Base-by-base conservation (phyloP, 2,888 invertebrate species). In the Drosophila gaucha region DNA sequence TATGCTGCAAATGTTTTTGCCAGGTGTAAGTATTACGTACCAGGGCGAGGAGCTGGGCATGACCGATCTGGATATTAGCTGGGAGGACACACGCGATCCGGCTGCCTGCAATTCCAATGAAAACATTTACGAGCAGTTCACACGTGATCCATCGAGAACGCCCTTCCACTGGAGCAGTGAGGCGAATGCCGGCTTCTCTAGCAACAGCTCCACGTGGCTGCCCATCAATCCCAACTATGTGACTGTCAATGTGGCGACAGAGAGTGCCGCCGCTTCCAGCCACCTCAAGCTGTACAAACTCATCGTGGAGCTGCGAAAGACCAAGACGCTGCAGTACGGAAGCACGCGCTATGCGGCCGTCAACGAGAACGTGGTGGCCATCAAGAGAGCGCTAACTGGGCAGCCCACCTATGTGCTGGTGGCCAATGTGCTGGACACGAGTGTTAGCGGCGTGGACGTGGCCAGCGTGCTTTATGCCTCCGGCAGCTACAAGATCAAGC, bases 1-100 rank as follows among this genome's bases (percentile, higher is more conserved):
- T 86, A 96, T 97, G 94, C 82, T 96, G 47, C 91, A 93, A 65
- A 92, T 94, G 89, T 91, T 94, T 9, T 89, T 96, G 36, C 95
- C 94, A 0, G 95, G 95, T 6, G 93, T 94, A 1, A 92, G 94
- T 6, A 90, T 95, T 16, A 84, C 84, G 14, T 85, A 86, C 18
- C 85, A 96, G 92, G 91, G 91, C 6, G 91, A 91, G 54, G 91
- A 91, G 65, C 57, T 91, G 52, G 91, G 91, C 35, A 91, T 91
- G 91, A 63, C 89, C 0, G 91, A 91, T 49, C 92, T 92, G n/a
- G 83, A 90, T 30, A 92, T 95, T 3, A 92, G 93, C 35, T 95
- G 94, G 93, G 91, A 92, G 10, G 93, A 95, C 57, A 91, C 92
- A 2, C 82, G 91, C 8, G 94, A 94, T 89, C 93, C 94, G 0